Evolutionary conservation across 1,140 invertebrate genomes (phyloP), one percentile per base, ranked within the genome.

Genomic region (Cotesia chilonis): DNA sequence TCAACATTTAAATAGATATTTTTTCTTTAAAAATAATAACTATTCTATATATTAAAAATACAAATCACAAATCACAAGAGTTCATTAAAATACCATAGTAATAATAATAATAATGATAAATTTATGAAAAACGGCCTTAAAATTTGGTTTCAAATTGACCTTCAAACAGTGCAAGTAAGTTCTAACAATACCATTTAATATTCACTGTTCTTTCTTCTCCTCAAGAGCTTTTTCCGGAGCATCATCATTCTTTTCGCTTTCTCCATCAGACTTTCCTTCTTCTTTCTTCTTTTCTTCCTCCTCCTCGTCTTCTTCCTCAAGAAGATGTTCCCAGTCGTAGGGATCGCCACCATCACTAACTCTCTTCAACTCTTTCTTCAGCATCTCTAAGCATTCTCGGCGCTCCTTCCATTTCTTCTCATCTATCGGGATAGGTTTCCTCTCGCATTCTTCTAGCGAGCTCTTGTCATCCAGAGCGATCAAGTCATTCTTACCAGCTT

Each of bases 341-440:
- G 81, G 72, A 60, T 86, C 84, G 0, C 80, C 82, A 4, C 82
- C 83, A 4, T 85, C 80, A 0, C 75, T 76, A 35, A 87, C 80
- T 65, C 80, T 80, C 20, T 79, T 78, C n/a, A 87, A 74, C 76
- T 87, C 85, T 17, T 74, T 79, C 60, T 85, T 87, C 59, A 87
- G 63, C 85, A 85, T 86, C 3, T 83, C 82, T 57, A 87, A 47
- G 47, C 84, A 86, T 59, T 86, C 84, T 28, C 79, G 74, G 61
- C 84, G 79, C 54, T 87, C 85, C 60, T 86, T 85, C 80, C 83
- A 85, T 65, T 83, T 85, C 4, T 83, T 75, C 59, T 80, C 81
- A 1, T 78, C 70, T 2, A 76, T 71, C 72, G 9, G 67, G 5
- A 74, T 28, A 12, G 35, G 36, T 71, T 61, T 69, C 54, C 65